Base-by-base conservation (phyloP, 53 echinoderm and acorn worm species). In the Henricia sp. region DNA sequence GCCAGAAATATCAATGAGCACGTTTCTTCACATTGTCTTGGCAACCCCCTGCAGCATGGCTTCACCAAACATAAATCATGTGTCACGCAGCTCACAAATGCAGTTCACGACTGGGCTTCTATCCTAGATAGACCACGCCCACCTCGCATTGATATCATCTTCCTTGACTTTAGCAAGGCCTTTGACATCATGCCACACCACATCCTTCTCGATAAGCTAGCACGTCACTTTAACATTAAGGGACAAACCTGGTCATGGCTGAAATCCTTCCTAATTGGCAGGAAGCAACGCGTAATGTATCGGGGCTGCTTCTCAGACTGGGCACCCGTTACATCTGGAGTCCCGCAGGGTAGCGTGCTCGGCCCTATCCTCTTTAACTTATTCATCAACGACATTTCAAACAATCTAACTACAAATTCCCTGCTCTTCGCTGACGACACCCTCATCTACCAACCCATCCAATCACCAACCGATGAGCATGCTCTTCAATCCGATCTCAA, bases 81-180 rank as follows among this genome's bases (percentile, higher is more conserved):
- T 60, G 60, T 60, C 3, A 60, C 60, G 5, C 60, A 60, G 60
- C 60, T 60, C 5, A 60, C 60, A 26, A 60, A 60, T 26, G 60
- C 60, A 25, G 3, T 60, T 60, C 60, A 60, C 60, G 30, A 60
- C 28, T 60, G 60, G 60, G 60, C 60, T 14, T 2, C 4, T 4
- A 60, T 60, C 14, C 3, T 60, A 32, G 60, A 60, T 14, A 29
- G 10, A 21, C 60, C 60, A 24, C 60, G 14, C 3, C 60, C 60
- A 26, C 60, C 60, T 17, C 60, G 60, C 25, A 29, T 60, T 27
- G 60, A 60, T 21, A 29, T 60, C 30, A 21, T 21, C 29, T 60
- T 11, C 21, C 4, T 60, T 3, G 60, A 60, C 14, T 26, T 60
- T 32, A 26, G 27, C 4, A 60, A 60, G 29, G 60, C 60, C 26